These are phyloP conservation scores for Eurosta solidaginis DNA, from an alignment of 1,140 invertebrate genomes.

Conservation along the genomic window DNA sequence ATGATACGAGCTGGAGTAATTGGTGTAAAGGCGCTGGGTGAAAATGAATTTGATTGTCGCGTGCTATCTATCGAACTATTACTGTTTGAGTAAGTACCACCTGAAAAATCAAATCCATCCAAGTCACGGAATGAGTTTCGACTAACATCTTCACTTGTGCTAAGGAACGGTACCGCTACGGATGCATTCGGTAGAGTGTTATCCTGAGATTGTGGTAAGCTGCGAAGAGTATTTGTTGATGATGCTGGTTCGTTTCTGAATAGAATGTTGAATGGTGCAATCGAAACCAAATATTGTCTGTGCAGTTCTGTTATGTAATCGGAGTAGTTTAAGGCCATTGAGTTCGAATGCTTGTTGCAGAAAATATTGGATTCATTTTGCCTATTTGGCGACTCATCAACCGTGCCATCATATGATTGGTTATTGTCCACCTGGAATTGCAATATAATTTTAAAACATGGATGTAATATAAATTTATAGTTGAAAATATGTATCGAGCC, in stretches of 20 bases:
- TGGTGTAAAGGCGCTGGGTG: constrained; percentile 34
- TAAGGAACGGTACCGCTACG: neutral
- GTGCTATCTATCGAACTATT: constrained; percentile 28
- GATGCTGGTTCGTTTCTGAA: constrained; percentile 40
- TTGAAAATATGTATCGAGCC: too few relatives aligned
- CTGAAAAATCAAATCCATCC: constrained; percentile 32
- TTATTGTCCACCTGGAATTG: neutral
- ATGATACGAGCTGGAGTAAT: neutral
- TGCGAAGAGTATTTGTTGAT: neutral
- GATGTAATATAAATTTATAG: too few relatives aligned
- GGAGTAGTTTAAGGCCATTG: constrained; percentile 48
- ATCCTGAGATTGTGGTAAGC: neutral
- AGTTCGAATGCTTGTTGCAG: constrained; percentile 34
- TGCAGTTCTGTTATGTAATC: constrained; percentile 56
- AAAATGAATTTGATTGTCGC: neutral
- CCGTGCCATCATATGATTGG: neutral
- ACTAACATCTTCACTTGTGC: neutral
- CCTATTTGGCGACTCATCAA: constrained; percentile 36
- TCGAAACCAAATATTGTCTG: constrained; percentile 53
- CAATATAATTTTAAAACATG: too few relatives aligned
- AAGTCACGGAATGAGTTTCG: constrained; percentile 21
- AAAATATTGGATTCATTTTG: constrained; percentile 48
- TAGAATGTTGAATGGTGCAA: constrained; percentile 53
- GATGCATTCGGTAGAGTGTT: neutral
- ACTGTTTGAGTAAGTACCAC: constrained; percentile 31